A percentile compares a stretch with the other conserved stretches of the same genome.
These are phyloP conservation scores for Lepisosteus osseus DNA, from an alignment of 2,113 vertebrate species.

Conservation along the genomic window DNA sequence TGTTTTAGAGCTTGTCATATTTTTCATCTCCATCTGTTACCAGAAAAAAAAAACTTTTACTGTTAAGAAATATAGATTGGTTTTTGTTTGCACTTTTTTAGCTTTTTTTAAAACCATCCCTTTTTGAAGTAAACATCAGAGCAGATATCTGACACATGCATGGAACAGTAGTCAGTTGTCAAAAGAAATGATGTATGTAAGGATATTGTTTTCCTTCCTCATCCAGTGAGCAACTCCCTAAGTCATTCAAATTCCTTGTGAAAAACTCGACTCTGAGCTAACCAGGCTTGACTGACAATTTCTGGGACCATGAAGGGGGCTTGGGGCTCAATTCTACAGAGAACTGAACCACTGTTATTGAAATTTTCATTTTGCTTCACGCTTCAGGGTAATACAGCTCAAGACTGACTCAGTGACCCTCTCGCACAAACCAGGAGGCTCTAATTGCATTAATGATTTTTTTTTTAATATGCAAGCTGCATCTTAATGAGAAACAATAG, in stretches of 20 bases:
- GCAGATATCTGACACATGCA: not conserved
- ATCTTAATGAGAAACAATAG: constrained; percentile 6
- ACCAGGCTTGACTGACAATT: not conserved
- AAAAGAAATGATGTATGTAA: not conserved
- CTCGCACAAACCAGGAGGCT: not conserved
- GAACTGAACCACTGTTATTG: constrained; percentile 6
- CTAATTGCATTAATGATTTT: constrained; percentile 19
- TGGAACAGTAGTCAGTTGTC: not conserved
- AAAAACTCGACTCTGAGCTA: not conserved
- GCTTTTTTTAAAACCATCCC: too few relatives aligned
- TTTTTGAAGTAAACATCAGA: not conserved
- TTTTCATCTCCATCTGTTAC: too few relatives aligned
- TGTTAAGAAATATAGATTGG: too few relatives aligned
- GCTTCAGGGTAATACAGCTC: constrained; percentile 4
- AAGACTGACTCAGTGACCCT: constrained; percentile 5
- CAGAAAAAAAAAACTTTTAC: too few relatives aligned
- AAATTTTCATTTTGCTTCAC: constrained; percentile 6
- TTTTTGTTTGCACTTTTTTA: too few relatives aligned
- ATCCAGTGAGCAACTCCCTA: not conserved
- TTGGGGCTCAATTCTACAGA: not conserved
- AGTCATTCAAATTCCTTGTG: too few relatives aligned
- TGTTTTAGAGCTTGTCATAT: too few relatives aligned
- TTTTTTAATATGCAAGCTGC: constrained; percentile 11
- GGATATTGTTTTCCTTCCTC: not conserved
- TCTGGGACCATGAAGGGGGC: not conserved